Percentiles rank a stretch among this genome's conserved stretches.
phyloP scores from a whole-genome alignment of 92 coral and sea anemone genomes.

The Isaurus tuberculatus region DNA sequence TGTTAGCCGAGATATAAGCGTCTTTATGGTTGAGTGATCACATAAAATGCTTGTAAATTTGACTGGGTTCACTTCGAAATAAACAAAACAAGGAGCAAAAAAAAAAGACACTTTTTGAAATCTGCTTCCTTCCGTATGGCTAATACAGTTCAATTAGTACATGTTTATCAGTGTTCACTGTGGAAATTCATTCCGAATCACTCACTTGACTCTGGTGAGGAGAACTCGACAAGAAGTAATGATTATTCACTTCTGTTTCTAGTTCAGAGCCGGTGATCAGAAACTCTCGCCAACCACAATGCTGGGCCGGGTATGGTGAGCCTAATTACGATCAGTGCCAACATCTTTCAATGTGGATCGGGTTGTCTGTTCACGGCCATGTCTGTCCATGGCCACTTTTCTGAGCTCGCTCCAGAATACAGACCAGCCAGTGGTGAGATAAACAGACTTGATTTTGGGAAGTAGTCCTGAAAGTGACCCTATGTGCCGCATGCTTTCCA shows the following conservation, averaged over 20 bases:
- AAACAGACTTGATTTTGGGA: slow-evolving; percentile 1
- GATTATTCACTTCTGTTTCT: neutral
- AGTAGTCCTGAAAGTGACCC: neutral
- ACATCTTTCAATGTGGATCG: slow-evolving; percentile 14
- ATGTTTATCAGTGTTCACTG: neutral
- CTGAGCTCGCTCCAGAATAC: slow-evolving; percentile 34
- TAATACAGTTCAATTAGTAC: neutral
- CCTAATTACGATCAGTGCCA: slow-evolving; percentile 20
- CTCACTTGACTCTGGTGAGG: neutral
- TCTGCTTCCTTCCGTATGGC: too few species aligned
- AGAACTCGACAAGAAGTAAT: slow-evolving; percentile 13
- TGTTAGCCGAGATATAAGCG: too few species aligned
- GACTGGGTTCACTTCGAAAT: too few species aligned
- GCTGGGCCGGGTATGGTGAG: neutral
- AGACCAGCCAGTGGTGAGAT: slow-evolving; percentile 4
- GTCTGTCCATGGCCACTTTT: slow-evolving; percentile 34
- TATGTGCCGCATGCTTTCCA: slow-evolving; percentile 28
- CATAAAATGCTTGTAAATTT: too few species aligned
- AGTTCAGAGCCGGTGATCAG: neutral
- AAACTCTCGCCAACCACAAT: slow-evolving; percentile 18
- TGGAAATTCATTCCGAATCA: neutral
- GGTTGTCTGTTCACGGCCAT: slow-evolving; percentile 33
- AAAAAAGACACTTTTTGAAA: too few species aligned
- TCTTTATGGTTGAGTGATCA: too few species aligned
- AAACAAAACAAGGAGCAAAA: too few species aligned